Percentiles rank a stretch among this genome's conserved stretches.
These are phyloP conservation scores for Eudyptes chrysolophus DNA, from an alignment of 2,113 vertebrate species.

Conservation along the genomic window DNA sequence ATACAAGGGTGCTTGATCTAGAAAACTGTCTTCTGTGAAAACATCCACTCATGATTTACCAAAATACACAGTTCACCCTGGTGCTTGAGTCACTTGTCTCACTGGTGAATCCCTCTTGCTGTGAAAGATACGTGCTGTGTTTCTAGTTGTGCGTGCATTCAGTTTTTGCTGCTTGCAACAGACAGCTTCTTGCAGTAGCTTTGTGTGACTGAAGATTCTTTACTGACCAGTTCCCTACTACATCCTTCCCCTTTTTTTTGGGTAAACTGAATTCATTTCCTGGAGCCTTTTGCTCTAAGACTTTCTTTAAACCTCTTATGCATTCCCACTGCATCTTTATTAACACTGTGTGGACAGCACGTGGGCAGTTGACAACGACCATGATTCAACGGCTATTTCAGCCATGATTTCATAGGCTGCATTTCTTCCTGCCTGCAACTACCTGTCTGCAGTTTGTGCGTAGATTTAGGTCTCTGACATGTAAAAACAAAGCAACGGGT, in stretches of 20 bases:
- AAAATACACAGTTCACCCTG: background rate
- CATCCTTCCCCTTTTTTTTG: constrained; percentile 24
- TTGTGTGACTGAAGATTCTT: background rate
- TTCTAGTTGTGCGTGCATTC: background rate
- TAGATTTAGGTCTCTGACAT: background rate
- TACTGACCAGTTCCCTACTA: background rate
- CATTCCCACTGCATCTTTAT: background rate
- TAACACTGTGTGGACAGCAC: background rate
- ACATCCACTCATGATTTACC: background rate
- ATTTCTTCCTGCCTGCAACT: background rate
- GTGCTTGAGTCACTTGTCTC: background rate
- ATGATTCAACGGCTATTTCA: background rate
- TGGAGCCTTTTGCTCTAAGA: background rate
- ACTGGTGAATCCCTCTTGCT: background rate
- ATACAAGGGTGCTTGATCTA: background rate
- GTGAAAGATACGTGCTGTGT: background rate
- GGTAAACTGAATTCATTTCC: background rate
- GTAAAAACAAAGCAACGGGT: background rate
- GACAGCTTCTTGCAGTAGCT: background rate
- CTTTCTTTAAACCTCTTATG: background rate
- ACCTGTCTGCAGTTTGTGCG: background rate
- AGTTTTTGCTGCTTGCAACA: background rate
- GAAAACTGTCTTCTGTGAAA: background rate
- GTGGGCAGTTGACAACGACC: background rate
- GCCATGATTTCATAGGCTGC: background rate